Evolutionary conservation across 2,888 invertebrate genomes (phyloP), one percentile per base, ranked within the genome.

Genomic region (Latheticus oryzae): DNA sequence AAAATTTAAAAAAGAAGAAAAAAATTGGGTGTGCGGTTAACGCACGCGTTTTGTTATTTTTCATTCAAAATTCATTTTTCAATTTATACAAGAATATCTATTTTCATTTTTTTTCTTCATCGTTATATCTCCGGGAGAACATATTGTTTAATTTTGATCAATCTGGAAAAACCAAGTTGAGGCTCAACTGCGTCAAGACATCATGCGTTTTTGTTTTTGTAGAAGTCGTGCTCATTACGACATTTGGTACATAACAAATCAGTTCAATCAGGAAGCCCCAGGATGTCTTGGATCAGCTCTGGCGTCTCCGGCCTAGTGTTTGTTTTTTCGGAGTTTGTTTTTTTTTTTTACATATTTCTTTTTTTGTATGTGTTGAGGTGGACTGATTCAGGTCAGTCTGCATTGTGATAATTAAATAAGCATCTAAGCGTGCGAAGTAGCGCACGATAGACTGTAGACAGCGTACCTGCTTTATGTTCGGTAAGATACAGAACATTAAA

Each of bases 311-410:
- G 74, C 75, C 74, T 76, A 75, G 73, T 68, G 68, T 72, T 67
- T 43, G 51, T 55, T 48, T 53, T 37, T 51, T 37, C 35, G 43
- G 55, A 56, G 48, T 51, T 47, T 50, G 32, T 45, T 47, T 54
- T 52, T 7, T 15, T 17, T 16, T 37, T 43, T 47, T 54, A 32
- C 74, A 75, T 76, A 70, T 72, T 76, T 75, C 75, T 76, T 76
- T 76, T 76, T 23, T 76, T 76, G 74, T 77, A 77, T 75, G 71
- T 72, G 70, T 74, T 72, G 68, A 67, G 67, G 69, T 67, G 68
- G 72, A 70, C 70, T 72, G 70, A 65, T 52, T 32, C 60, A 28
- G 62, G 59, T 66, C 69, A 68, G 71, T 73, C 70, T 70, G 68
- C 70, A 68, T 71, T 74, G 73, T 73, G 72, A 73, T 73, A 73